phyloP scores from a whole-genome alignment of 2,113 vertebrate species.

The Pseudorhombus dupliciocellatus region DNA sequence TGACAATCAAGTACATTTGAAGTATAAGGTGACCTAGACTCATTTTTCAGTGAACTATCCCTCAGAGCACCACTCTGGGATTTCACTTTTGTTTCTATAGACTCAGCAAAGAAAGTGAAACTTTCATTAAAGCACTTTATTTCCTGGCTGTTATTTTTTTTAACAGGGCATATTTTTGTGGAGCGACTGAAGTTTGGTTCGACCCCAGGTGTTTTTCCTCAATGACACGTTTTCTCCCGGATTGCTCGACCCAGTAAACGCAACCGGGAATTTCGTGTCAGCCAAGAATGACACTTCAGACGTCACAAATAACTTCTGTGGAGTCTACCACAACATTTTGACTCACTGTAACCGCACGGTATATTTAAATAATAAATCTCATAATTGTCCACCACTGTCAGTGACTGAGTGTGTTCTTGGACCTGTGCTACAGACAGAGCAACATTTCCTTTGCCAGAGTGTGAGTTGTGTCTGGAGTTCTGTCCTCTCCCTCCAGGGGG shows the following conservation, averaged over 20 bases:
- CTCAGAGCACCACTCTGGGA: background rate
- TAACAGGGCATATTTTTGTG: background rate
- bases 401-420: background rate
- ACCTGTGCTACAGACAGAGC: background rate
- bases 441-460: background rate
- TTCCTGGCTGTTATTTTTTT: background rate
- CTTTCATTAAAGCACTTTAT: background rate
- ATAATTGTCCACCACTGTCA: background rate
- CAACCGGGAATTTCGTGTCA: slow-evolving; percentile 99
- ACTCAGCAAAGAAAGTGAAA: slow-evolving; percentile 37
- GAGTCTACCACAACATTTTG: background rate
- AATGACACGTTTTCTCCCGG: slow-evolving; percentile 99
- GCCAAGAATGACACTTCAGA: slow-evolving; percentile 85
- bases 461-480: background rate
- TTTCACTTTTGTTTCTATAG: slow-evolving; percentile 8
- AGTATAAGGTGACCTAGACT: no score
- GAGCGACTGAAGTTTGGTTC: background rate
- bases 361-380: background rate
- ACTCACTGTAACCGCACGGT: background rate
- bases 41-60: no score
- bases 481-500: background rate
- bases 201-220: slow-evolving; percentile 82
- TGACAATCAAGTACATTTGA: no score
- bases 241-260: slow-evolving; percentile 84
- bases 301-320: slow-evolving; percentile 4